Base-by-base conservation (phyloP, 1,140 invertebrate genomes). In the Dreissena polymorpha region DNA sequence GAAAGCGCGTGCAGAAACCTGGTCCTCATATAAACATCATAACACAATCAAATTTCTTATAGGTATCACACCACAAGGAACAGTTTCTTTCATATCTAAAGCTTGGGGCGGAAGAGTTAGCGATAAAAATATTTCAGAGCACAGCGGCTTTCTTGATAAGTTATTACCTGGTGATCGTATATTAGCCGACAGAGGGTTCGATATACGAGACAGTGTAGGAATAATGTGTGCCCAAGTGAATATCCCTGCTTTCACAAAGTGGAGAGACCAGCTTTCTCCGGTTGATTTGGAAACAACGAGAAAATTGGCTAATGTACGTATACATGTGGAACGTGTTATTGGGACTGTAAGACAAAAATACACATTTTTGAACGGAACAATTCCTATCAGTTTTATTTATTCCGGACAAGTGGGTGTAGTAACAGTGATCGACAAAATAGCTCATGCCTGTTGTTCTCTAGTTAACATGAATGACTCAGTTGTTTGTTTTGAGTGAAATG, bases 211-310 rank as follows among this genome's bases (percentile, higher is more conserved):
- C 68, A 79, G 78, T 83, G 75, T 83, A 18, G 69, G 68, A 10
- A 8, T 55, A 1, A 74, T 64, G 60, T 75, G 84, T 77, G 84
- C 86, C 21, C 67, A 83, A 53, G 70, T 85, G 3, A 83, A 73
- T n/a, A 85, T 74, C 25, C 84, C 84, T 18, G 83, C 77, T 21
- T 87, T 87, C 53, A 85, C 86, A 23, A 83, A 71, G 63, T 73
- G 86, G n/a, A 67, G 80, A 63, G 60, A 49, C 29, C 86, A 87
- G 64, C 60, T 73, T 27, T 79, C 65, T 53, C n/a, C 75, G 27
- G 55, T 10, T 23, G 81, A 79, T 49, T 16, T 72, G 51, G 70
- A 72, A 50, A 49, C 70, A 16, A 72, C 70, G n/a, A 49, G 50
- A n/a, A 51, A 72, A 16, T n/a, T 72, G 18, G 70, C 70, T 50